Conservation (phyloP, 2,797 vertebrate genomes). For the Phoeniculus purpureus region DNA sequence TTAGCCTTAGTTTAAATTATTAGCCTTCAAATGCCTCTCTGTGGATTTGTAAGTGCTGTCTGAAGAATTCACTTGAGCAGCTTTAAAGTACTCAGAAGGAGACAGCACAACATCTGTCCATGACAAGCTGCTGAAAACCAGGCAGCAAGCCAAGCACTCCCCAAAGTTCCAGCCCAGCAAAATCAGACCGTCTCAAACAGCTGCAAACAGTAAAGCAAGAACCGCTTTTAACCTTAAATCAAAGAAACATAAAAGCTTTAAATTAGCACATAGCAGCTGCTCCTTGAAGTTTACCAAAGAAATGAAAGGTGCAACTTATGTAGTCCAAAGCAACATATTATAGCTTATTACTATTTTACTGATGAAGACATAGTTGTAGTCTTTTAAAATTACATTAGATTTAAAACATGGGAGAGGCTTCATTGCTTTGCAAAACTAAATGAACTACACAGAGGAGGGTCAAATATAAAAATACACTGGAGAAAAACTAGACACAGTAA, state of each 20-base stretch:
- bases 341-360: background rate
- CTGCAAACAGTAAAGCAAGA: conserved; percentile 39
- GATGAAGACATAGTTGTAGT: background rate
- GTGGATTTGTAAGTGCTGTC: conserved; percentile 60
- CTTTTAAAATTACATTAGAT: background rate
- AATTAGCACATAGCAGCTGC: background rate
- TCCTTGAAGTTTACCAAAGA: background rate
- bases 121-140: conserved; percentile 56
- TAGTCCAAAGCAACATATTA: background rate
- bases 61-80: conserved; percentile 63
- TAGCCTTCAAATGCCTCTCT: conserved; percentile 48
- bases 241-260: background rate
- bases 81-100: conserved; percentile 54
- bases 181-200: conserved; percentile 20
- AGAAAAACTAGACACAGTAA: background rate
- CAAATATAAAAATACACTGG: background rate
- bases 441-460: background rate
- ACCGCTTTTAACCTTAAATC: conserved; percentile 29
- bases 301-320: background rate
- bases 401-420: background rate
- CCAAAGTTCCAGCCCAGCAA: conserved; percentile 35
- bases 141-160: conserved; percentile 61
- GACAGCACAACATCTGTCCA: conserved; percentile 65
- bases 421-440: background rate
- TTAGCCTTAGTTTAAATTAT: conserved; percentile 40